Percentiles rank a stretch among this genome's conserved stretches.
Evolutionary conservation across 2,113 vertebrate genomes (phyloP).

Genomic region (Climacteris rufus): DNA sequence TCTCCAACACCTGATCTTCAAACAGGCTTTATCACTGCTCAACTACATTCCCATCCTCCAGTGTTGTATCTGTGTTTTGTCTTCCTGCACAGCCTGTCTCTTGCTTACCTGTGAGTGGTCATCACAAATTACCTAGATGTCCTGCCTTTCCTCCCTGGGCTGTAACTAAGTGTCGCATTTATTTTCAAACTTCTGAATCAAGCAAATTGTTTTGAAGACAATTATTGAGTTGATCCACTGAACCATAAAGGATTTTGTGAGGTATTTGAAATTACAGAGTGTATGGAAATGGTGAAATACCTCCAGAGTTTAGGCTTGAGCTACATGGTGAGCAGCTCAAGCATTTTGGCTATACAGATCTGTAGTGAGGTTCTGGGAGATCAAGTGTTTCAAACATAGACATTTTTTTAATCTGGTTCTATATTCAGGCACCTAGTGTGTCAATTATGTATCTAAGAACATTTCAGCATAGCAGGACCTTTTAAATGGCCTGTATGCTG

Average conservation of each 20-base stretch:
- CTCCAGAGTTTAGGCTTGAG: not conserved
- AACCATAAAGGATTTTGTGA: not conserved
- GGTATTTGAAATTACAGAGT: not conserved
- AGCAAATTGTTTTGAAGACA: not conserved
- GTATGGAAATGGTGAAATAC: not conserved
- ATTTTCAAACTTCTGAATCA: not conserved
- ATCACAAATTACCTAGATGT: not conserved
- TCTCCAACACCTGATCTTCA: not conserved
- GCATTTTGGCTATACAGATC: not conserved
- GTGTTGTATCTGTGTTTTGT: not conserved
- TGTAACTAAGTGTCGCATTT: not conserved
- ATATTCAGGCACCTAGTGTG: not conserved
- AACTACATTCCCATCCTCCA: not conserved
- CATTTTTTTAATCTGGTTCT: not conserved
- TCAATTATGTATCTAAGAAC: not conserved
- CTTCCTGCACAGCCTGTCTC: not conserved
- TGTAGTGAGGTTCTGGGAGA: not conserved
- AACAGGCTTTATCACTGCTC: not conserved
- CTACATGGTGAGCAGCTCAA: not conserved
- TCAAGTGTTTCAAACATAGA: not conserved
- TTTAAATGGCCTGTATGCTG: not conserved
- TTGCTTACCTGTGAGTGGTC: not conserved
- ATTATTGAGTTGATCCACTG: not conserved
- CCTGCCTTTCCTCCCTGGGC: not conserved
- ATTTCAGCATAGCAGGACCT: not conserved